Evolutionary conservation across 2,113 vertebrate species (phyloP).

Genomic region (Trichechus manatus): DNA sequence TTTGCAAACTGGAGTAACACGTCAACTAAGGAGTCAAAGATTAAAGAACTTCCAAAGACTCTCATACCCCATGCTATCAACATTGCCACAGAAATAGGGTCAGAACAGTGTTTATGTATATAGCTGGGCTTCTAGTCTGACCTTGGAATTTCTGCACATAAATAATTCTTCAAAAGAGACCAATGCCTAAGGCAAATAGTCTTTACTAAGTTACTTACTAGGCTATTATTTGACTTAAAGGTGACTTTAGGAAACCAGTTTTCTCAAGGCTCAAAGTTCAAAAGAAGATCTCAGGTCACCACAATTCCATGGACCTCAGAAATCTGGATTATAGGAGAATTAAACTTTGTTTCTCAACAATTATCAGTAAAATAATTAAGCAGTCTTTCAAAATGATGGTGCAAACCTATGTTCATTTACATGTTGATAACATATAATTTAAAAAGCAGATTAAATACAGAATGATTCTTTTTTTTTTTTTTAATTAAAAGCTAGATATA

Average conservation of each 20-base stretch:
- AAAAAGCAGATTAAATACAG: constrained; percentile 19
- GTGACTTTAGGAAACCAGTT: background rate
- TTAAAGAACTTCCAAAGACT: background rate
- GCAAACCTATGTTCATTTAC: background rate
- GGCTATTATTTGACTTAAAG: background rate
- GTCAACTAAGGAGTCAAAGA: background rate
- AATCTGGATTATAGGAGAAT: background rate
- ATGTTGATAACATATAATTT: background rate
- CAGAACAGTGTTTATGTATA: background rate
- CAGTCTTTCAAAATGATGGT: background rate
- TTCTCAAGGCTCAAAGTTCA: background rate
- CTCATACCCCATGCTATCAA: background rate
- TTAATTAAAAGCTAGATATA: constrained; percentile 16
- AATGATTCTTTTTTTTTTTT: background rate
- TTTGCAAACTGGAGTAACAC: background rate
- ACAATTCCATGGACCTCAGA: background rate
- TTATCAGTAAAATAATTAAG: constrained; percentile 11
- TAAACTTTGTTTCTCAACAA: background rate
- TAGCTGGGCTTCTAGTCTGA: too few relatives aligned
- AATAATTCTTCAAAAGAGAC: too few relatives aligned
- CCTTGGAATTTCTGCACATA: too few relatives aligned
- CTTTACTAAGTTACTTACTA: too few relatives aligned
- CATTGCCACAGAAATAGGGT: background rate
- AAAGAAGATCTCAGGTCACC: background rate
- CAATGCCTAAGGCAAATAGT: too few relatives aligned